Percentiles rank a stretch among this genome's conserved stretches.
phyloP scores from a whole-genome alignment of 2,797 vertebrate genomes.

The Percopsis omiscomaycus region DNA sequence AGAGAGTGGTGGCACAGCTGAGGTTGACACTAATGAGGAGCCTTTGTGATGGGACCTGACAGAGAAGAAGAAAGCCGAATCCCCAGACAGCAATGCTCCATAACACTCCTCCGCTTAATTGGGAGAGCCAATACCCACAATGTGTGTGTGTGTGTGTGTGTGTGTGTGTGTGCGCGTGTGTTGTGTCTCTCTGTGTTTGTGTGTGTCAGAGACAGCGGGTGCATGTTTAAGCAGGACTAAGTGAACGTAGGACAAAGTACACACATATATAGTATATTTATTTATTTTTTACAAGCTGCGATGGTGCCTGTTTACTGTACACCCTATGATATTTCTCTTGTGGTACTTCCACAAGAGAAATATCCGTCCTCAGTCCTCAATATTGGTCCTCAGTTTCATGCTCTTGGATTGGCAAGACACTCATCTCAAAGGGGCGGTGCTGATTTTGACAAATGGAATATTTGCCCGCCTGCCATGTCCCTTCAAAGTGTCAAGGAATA shows the following conservation, averaged over 20 bases:
- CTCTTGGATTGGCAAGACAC: slow-evolving; percentile 67
- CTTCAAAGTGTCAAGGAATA: slow-evolving; percentile 68
- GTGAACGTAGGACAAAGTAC: slow-evolving; percentile 72
- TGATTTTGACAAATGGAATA: slow-evolving; percentile 67
- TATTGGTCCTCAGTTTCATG: slow-evolving; percentile 64
- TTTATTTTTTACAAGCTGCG: slow-evolving; percentile 31
- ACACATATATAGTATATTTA: slow-evolving; percentile 54
- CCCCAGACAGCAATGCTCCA: slow-evolving; percentile 81
- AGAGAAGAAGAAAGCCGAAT: slow-evolving; percentile 84
- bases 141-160: slow-evolving; percentile 60
- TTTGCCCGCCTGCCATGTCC: slow-evolving; percentile 72
- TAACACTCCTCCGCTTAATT: slow-evolving; percentile 83
- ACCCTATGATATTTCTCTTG: slow-evolving; percentile 55
- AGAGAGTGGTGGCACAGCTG: slow-evolving; percentile 79
- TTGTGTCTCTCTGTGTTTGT: not conserved
- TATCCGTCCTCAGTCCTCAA: no score
- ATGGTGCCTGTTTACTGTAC: slow-evolving; percentile 42
- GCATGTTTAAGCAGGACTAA: slow-evolving; percentile 70
- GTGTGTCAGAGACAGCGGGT: slow-evolving; percentile 38
- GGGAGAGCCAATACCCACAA: slow-evolving; percentile 75
- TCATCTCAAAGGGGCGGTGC: slow-evolving; percentile 62
- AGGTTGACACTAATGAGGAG: slow-evolving; percentile 86
- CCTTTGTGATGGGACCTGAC: slow-evolving; percentile 85
- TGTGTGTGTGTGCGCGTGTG: slow-evolving; percentile 19
- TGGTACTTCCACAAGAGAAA: slow-evolving; percentile 67